Evolutionary conservation across 2,888 invertebrate genomes (phyloP).

Genomic region (Sarcophaga rosellei): DNA sequence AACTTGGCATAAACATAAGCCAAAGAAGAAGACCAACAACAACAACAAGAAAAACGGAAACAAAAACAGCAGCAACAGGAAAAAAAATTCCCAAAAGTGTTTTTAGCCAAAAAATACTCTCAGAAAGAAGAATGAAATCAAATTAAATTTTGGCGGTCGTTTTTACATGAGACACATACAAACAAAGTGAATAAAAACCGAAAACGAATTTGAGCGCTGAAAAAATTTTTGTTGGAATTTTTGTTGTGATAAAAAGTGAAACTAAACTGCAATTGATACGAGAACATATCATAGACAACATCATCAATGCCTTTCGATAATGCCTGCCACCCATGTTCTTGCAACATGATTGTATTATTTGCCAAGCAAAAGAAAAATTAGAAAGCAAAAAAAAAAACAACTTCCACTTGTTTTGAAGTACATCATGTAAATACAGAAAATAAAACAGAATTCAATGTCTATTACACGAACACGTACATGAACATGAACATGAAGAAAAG

Average conservation of each 20-base stretch:
- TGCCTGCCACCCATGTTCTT: not conserved
- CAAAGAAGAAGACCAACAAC: slow-evolving; percentile 16
- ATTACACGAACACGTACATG: slow-evolving; percentile 23
- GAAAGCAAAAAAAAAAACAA: slow-evolving; percentile 53
- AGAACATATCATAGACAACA: slow-evolving; percentile 57
- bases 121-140: slow-evolving; percentile 42
- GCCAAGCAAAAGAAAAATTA: slow-evolving; percentile 31
- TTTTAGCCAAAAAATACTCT: slow-evolving; percentile 15
- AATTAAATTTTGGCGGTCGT: slow-evolving; percentile 65
- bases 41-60: too few species aligned
- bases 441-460: slow-evolving; percentile 42
- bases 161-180: slow-evolving; percentile 59
- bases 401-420: slow-evolving; percentile 76
- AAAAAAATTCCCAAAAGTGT: slow-evolving; percentile 37
- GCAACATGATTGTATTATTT: slow-evolving; percentile 66
- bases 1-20: slow-evolving; percentile 49
- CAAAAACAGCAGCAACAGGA: not conserved
- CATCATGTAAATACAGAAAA: slow-evolving; percentile 62
- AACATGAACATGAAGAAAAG: slow-evolving; percentile 1
- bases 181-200: slow-evolving; percentile 13
- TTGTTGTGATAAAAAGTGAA: slow-evolving; percentile 26
- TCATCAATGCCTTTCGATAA: slow-evolving; percentile 28
- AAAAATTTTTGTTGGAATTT: too few species aligned
- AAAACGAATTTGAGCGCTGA: not conserved
- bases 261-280: slow-evolving; percentile 72